Evolutionary conservation across 2,888 invertebrate genomes (phyloP).

Genomic region (Scaeva pyrastri): DNA sequence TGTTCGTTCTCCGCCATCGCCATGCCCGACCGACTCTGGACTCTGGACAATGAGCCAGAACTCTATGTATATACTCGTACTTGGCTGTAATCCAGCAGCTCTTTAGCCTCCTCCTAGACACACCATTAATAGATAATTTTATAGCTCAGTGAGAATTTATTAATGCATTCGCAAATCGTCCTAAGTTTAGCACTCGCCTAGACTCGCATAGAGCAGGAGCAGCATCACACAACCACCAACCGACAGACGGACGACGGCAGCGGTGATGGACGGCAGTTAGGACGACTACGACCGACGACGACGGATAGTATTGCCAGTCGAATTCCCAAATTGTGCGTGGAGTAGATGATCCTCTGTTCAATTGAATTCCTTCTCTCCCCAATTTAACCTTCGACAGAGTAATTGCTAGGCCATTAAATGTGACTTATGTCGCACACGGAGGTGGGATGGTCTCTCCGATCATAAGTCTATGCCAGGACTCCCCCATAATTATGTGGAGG

Average conservation of each 20-base stretch:
- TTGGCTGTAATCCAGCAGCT: conserved; percentile 43
- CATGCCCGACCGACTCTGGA: not conserved
- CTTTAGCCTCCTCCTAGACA: conserved; percentile 40
- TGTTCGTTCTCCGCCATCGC: conserved; percentile 24
- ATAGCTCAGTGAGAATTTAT: conserved; percentile 51
- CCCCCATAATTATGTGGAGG: conserved; percentile 52
- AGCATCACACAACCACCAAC: not conserved
- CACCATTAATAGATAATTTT: conserved; percentile 48
- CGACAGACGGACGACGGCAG: no score
- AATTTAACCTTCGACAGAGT: conserved; percentile 43
- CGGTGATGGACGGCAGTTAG: no score
- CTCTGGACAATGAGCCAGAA: conserved; percentile 19
- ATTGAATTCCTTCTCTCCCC: conserved; percentile 57
- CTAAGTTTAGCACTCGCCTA: conserved; percentile 46
- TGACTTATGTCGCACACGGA: conserved; percentile 57
- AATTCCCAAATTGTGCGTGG: conserved; percentile 24
- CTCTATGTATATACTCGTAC: no score
- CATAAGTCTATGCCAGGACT: conserved; percentile 27
- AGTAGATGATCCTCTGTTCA: conserved; percentile 49
- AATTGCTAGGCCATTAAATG: conserved; percentile 68
- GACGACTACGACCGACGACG: no score
- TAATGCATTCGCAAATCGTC: conserved; percentile 60
- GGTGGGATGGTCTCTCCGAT: conserved; percentile 6
- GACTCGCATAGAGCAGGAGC: not conserved
- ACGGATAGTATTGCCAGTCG: not conserved